phyloP scores from a whole-genome alignment of 2,888 invertebrate species.

The Perizoma flavofasciatum region DNA sequence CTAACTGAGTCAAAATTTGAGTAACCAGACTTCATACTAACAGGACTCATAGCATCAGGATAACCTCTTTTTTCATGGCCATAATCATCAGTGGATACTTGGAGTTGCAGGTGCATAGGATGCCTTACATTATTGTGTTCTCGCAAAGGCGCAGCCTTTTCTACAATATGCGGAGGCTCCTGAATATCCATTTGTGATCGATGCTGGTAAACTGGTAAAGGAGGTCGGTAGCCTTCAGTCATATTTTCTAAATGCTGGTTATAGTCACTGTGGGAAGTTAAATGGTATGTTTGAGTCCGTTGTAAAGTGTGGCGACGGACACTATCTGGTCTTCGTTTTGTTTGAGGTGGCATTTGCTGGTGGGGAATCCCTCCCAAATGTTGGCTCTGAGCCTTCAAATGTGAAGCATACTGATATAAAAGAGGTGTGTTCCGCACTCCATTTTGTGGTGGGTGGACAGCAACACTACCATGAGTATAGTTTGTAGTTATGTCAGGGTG shows the following conservation, averaged over 20 bases:
- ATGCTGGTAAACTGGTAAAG: conserved; percentile 64
- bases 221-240: conserved; percentile 62
- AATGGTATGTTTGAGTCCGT: conserved; percentile 78
- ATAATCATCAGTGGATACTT: conserved; percentile 76
- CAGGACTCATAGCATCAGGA: conserved; percentile 69
- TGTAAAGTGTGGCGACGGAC: conserved; percentile 73
- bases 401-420: conserved; percentile 79
- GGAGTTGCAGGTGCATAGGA: conserved; percentile 71
- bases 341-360: conserved; percentile 64
- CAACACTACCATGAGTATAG: conserved; percentile 61
- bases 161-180: conserved; percentile 64
- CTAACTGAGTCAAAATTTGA: conserved; percentile 74
- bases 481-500: conserved; percentile 78
- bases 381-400: conserved; percentile 76
- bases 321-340: conserved; percentile 67
- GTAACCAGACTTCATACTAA: conserved; percentile 73
- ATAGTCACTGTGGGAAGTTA: conserved; percentile 79
- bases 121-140: conserved; percentile 68
- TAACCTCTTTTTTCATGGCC: conserved; percentile 61
- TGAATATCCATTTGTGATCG: conserved; percentile 75
- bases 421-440: conserved; percentile 69
- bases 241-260: conserved; percentile 76
- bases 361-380: conserved; percentile 70
- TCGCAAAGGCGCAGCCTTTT: conserved; percentile 65
- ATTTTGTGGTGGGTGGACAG: conserved; percentile 61